Base-by-base conservation (phyloP, 1,140 invertebrate genomes). In the Drosophila athabasca region DNA sequence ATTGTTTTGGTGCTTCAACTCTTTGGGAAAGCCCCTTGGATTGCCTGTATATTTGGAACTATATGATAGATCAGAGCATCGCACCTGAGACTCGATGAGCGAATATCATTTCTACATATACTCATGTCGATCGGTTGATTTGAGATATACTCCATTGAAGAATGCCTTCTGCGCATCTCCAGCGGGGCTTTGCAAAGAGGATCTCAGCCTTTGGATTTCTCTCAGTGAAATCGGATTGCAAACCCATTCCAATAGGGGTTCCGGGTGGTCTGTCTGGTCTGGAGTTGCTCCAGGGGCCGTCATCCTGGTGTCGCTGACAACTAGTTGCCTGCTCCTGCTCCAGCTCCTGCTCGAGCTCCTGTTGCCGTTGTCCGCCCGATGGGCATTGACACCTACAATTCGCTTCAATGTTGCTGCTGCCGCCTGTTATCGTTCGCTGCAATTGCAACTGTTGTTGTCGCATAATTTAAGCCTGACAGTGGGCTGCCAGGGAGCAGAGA, bases 381-480 rank as follows among this genome's bases (percentile, higher is more conserved):
- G 71, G 71, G 70, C 71, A 75, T 74, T 75, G 70, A 74, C 71
- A 75, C 72, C 71, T 75, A 46, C 71, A 75, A 75, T 59, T 53
- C 55, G 50, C 71, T 73, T 59, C 65, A 46, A 62, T 57, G 64
- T 69, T 71, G 66, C 65, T 52, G 59, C 55, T 35, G 9, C 11
- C 52, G 59, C 55, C 65, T 67, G 71, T 61, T 66, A 66, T 72
- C 79, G 70, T 58, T 60, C 15, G 49, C 48, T 77, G 78, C 66
- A 83, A 66, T 82, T 74, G 79, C 79, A 62, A 75, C 84, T 68
- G 67, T 54, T 53, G 49, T 76, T 70, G 74, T 65, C 58, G 54
- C 74, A 82, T 82, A 82, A 82, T 77, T 76, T 76, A 74, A 82
- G 68, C 75, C 64, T 66, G 66, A 50, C 54, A 59, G 31, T 9